Conservation (phyloP, 2,113 vertebrate species). For the Scartelaos histophorus region DNA sequence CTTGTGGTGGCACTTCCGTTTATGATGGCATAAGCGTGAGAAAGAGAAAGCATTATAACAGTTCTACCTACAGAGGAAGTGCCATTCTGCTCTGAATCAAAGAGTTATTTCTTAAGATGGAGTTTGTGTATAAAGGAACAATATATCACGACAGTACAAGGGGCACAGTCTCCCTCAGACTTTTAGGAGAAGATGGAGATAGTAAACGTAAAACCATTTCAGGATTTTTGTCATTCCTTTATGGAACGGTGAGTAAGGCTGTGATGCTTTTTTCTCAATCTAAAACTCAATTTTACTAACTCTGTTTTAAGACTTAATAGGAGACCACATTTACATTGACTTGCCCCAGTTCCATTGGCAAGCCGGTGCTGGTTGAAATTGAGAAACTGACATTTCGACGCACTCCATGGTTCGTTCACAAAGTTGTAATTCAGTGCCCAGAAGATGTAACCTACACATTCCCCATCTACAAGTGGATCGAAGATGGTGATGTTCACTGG, state of each 20-base stretch:
- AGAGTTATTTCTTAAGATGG: neutral
- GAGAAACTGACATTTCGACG: conserved; percentile 34
- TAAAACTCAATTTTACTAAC: neutral
- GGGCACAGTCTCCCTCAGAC: conserved; percentile 52
- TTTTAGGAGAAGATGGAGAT: conserved; percentile 54
- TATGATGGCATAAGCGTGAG: too few relatives aligned
- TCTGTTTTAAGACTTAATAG: conserved; percentile 10
- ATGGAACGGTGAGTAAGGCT: conserved; percentile 34
- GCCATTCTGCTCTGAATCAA: too few relatives aligned
- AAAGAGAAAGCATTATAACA: too few relatives aligned
- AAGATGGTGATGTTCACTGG: conserved; percentile 22
- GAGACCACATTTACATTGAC: conserved; percentile 22
- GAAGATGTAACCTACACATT: conserved; percentile 48
- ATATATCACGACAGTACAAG: conserved; percentile 30
- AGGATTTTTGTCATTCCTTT: rapidly evolving
- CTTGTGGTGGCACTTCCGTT: too few relatives aligned
- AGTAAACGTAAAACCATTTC: conserved; percentile 3
- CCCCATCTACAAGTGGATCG: conserved; percentile 66
- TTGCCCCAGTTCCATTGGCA: conserved; percentile 50
- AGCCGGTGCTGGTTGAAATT: conserved; percentile 55
- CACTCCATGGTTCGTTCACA: conserved; percentile 59
- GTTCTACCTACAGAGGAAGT: neutral
- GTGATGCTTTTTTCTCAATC: neutral
- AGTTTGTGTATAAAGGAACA: conserved; percentile 48
- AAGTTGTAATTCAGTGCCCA: conserved; percentile 50